Conservation (phyloP, 2,888 invertebrate genomes). For the Halictus quadricinctus region DNA sequence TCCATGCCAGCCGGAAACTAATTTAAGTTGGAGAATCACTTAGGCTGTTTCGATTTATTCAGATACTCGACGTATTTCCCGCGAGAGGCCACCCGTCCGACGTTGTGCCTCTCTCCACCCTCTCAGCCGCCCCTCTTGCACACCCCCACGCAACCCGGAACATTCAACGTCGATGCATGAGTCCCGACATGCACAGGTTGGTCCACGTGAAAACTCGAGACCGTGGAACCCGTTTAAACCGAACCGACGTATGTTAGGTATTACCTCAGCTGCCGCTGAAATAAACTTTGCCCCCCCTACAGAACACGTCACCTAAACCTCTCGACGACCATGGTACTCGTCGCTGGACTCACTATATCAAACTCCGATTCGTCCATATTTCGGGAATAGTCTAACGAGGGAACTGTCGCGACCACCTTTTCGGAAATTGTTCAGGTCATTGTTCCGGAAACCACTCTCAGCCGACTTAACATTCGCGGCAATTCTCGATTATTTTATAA, state of each 20-base stretch:
- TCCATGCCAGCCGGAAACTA: conserved; percentile 76
- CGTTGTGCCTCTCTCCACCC: conserved; percentile 28
- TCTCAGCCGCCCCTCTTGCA: neutral
- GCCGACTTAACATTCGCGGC: no score
- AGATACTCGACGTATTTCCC: conserved; percentile 81
- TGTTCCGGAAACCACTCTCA: neutral
- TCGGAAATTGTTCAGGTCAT: neutral
- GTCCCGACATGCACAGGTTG: conserved; percentile 51
- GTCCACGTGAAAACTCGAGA: conserved; percentile 52
- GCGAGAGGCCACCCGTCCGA: conserved; percentile 69
- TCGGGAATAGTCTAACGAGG: neutral
- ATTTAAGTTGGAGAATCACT: conserved; percentile 82
- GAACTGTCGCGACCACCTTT: neutral
- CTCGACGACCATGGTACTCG: neutral
- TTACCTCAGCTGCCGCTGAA: conserved; percentile 18
- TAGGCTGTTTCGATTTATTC: conserved; percentile 81
- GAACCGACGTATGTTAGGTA: conserved; percentile 42
- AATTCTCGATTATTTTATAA: no score
- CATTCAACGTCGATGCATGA: conserved; percentile 59
- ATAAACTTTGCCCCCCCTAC: neutral
- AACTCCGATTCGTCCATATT: neutral
- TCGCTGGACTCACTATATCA: neutral
- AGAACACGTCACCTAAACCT: no score
- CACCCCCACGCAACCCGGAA: neutral
- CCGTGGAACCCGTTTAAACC: conserved; percentile 46